Evolutionary conservation across 2,113 vertebrate genomes (phyloP).

Genomic region (Poeciliopsis turrubarensis): DNA sequence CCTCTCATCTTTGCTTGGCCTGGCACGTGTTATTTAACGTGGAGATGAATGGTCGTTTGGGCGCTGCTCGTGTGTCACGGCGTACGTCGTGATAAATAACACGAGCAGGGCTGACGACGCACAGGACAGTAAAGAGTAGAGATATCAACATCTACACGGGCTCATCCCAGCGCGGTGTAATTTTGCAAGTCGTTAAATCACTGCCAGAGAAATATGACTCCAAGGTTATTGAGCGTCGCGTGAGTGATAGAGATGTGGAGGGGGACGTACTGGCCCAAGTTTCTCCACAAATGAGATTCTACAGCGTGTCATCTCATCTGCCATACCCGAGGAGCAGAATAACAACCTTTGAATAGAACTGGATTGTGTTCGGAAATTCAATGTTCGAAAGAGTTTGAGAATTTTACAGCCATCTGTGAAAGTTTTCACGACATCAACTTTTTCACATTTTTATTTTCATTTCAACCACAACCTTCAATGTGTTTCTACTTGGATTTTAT

Average conservation of each 20-base stretch:
- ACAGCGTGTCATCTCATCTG: slow-evolving; percentile 61
- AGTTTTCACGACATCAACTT: background rate
- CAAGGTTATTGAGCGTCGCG: slow-evolving; percentile 79
- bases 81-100: slow-evolving; percentile 76
- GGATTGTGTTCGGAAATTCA: slow-evolving; percentile 54
- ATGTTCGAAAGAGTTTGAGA: slow-evolving; percentile 22
- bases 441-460: background rate
- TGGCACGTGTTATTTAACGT: slow-evolving; percentile 75
- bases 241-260: slow-evolving; percentile 75
- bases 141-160: slow-evolving; percentile 75
- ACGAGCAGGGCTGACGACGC: slow-evolving; percentile 48
- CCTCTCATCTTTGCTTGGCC: slow-evolving; percentile 62
- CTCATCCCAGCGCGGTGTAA: slow-evolving; percentile 69
- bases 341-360: slow-evolving; percentile 8
- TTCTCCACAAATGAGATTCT: slow-evolving; percentile 78
- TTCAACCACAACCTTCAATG: background rate
- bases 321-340: slow-evolving; percentile 25
- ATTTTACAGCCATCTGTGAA: background rate
- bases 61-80: slow-evolving; percentile 68
- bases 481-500: background rate
- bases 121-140: slow-evolving; percentile 67
- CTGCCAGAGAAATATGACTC: slow-evolving; percentile 77
- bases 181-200: slow-evolving; percentile 81
- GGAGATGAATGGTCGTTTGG: slow-evolving; percentile 76
- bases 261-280: slow-evolving; percentile 65